Evolutionary conservation across 1,140 invertebrate genomes (phyloP).

Genomic region (Macrobrachium rosenbergii): DNA sequence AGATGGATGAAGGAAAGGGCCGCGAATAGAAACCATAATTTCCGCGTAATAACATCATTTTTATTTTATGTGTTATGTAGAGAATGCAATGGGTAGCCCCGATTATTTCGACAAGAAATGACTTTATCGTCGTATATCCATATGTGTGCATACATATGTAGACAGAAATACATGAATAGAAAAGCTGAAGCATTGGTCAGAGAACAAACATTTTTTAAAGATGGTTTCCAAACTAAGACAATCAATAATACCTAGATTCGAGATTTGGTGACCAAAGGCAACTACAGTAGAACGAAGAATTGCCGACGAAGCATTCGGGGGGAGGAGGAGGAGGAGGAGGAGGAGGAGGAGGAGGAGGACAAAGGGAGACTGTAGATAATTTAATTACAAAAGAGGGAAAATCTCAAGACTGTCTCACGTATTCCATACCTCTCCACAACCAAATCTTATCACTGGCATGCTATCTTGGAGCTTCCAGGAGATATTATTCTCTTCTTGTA

Average conservation of each 20-base stretch:
- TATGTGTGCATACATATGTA: constrained; percentile 25
- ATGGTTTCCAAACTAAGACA: not conserved
- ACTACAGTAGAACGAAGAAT: not conserved
- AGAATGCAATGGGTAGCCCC: not conserved
- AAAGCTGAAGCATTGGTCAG: not conserved
- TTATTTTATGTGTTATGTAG: too few relatives aligned
- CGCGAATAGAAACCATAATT: not conserved
- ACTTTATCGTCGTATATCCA: not conserved
- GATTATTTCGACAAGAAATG: not conserved
- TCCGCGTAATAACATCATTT: too few relatives aligned
- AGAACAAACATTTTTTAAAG: not conserved
- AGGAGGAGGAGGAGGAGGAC: not conserved
- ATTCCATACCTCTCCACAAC: not conserved
- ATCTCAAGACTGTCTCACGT: constrained; percentile 1
- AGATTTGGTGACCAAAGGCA: not conserved
- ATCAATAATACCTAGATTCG: not conserved
- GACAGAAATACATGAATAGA: constrained; percentile 17
- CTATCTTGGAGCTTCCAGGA: too few relatives aligned
- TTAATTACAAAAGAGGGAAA: constrained; percentile 43
- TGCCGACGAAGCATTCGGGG: too few relatives aligned
- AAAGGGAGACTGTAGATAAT: not conserved
- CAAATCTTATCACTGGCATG: not conserved
- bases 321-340: too few relatives aligned
- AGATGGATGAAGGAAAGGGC: not conserved
- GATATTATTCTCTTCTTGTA: too few relatives aligned